These are phyloP conservation scores for Hartigia nigra DNA, from an alignment of 2,888 invertebrate species.

Conservation along the genomic window DNA sequence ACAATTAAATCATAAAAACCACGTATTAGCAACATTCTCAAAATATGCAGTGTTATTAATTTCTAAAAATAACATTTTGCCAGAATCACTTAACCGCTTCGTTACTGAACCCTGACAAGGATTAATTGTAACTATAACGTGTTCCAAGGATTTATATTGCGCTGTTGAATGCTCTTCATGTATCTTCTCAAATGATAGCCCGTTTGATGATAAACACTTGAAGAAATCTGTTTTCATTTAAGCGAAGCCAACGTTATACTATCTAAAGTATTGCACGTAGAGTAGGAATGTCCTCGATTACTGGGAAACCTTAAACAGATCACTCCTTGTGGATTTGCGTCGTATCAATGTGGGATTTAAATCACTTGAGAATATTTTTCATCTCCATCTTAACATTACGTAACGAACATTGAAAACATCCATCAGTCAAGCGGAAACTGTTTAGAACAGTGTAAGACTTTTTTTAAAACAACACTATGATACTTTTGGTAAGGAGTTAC, in stretches of 20 bases:
- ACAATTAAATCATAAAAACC: neutral
- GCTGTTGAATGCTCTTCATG: neutral
- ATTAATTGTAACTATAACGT: neutral
- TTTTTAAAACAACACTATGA: neutral
- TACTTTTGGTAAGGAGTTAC: neutral
- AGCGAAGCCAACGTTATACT: neutral
- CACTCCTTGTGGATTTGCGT: neutral
- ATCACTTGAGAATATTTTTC: neutral
- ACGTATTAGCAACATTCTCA: neutral
- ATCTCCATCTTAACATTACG: neutral
- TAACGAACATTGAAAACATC: neutral
- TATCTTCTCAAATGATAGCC: neutral
- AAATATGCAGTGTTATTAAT: neutral
- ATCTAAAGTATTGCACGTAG: neutral
- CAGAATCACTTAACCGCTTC: neutral
- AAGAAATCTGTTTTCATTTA: neutral
- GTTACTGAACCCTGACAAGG: neutral
- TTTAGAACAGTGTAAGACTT: neutral
- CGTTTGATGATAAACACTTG: neutral
- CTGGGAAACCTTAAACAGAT: neutral
- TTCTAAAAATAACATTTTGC: neutral
- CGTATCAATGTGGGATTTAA: neutral
- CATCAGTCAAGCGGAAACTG: neutral
- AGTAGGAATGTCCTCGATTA: neutral
- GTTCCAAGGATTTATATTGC: neutral